phyloP scores from a whole-genome alignment of 2,888 invertebrate genomes.

The Halocaridina rubra region DNA sequence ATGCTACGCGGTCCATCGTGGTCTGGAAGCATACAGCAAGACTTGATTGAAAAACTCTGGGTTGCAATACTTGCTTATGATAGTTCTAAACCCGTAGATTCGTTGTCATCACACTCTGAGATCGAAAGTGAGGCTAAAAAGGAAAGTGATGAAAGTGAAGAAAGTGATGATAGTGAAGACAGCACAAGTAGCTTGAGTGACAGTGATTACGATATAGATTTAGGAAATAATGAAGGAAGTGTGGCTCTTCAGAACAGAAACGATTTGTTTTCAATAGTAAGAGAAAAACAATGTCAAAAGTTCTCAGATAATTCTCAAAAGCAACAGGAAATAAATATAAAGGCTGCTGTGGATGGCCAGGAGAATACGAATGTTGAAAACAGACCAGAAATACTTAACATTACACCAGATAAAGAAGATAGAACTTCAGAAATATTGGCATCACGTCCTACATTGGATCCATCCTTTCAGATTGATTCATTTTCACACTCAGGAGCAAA shows the following conservation, averaged over 20 bases:
- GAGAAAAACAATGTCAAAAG: neutral
- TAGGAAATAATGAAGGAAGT: neutral
- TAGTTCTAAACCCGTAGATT: neutral
- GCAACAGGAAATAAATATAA: too few relatives aligned
- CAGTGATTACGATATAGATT: neutral
- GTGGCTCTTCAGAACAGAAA: neutral
- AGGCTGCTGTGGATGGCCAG: too few relatives aligned
- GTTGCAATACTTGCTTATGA: neutral
- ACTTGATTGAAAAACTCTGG: neutral
- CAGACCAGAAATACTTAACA: too few relatives aligned
- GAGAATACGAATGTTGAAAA: too few relatives aligned
- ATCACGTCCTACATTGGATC: too few relatives aligned
- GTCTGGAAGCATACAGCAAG: neutral
- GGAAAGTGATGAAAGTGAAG: neutral
- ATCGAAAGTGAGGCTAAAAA: neutral
- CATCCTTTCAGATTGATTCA: too few relatives aligned
- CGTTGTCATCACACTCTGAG: neutral
- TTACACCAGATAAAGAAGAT: too few relatives aligned
- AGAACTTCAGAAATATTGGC: too few relatives aligned
- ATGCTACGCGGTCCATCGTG: neutral
- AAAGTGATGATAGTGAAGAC: neutral
- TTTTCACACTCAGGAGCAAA: neutral
- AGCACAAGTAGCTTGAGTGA: neutral
- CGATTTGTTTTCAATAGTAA: slow-evolving; percentile 1
- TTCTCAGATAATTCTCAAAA: too few relatives aligned